These are phyloP conservation scores for Eretmochelys imbricata DNA, from an alignment of 2,113 vertebrate genomes.

Conservation along the genomic window DNA sequence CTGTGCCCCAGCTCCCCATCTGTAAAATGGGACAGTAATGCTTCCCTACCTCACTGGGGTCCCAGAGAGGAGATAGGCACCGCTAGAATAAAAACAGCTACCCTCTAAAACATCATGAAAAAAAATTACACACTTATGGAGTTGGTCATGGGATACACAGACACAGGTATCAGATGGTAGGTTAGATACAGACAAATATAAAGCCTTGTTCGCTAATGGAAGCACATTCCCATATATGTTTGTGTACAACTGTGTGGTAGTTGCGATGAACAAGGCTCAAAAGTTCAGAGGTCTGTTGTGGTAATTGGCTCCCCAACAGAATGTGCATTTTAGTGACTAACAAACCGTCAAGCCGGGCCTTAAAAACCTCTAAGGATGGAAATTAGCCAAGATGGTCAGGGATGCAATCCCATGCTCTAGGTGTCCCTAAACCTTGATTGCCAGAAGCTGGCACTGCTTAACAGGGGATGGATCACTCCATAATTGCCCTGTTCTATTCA, in stretches of 20 bases:
- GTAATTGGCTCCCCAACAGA: background rate
- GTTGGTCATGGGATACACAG: no score
- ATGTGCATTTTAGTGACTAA: background rate
- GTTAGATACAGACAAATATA: background rate
- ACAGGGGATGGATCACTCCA: background rate
- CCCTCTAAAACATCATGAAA: no score
- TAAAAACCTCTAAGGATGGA: no score
- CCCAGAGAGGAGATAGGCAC: no score
- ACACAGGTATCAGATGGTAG: background rate
- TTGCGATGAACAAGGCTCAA: background rate
- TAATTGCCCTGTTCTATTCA: no score
- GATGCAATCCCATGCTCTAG: background rate
- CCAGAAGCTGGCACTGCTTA: background rate
- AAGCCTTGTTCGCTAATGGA: background rate
- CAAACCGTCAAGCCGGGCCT: no score
- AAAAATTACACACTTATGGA: no score
- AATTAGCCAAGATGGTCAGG: background rate
- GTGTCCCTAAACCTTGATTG: background rate
- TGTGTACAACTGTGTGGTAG: background rate
- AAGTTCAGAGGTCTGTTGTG: background rate
- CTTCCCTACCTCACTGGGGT: no score
- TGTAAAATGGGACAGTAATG: no score
- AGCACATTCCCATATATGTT: accelerated
- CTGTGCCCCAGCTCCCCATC: background rate
- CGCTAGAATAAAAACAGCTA: no score